Evolutionary conservation across 2,797 vertebrate genomes (phyloP).

Genomic region (Gadopsis marmoratus): DNA sequence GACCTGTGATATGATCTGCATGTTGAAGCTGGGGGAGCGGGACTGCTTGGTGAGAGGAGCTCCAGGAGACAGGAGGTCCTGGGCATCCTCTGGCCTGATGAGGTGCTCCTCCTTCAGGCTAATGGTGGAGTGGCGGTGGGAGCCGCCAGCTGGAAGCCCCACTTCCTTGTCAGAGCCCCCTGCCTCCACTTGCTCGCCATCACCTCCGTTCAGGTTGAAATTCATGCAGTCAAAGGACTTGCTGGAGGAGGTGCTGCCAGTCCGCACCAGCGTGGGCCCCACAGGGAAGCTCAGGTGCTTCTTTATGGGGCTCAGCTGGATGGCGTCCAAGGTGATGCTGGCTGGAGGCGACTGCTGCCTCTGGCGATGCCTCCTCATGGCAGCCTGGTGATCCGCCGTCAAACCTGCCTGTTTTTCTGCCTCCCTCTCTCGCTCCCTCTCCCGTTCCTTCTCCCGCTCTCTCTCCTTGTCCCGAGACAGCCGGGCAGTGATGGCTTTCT

Average conservation of each 20-base stretch:
- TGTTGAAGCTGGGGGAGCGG: constrained; percentile 99
- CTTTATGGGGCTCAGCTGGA: constrained; percentile 93
- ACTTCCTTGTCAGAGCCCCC: constrained; percentile 67
- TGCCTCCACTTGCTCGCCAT: constrained; percentile 53
- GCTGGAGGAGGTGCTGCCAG: constrained; percentile 95
- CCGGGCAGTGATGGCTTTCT: constrained; percentile 82
- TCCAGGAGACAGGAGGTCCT: constrained; percentile 91
- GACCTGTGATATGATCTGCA: constrained; percentile 99
- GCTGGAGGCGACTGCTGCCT: constrained; percentile 81
- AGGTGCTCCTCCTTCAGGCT: constrained; percentile 96
- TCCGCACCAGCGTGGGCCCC: constrained; percentile 89
- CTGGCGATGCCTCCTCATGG: constrained; percentile 80
- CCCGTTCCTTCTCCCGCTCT: constrained; percentile 64
- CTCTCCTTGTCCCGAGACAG: constrained; percentile 82
- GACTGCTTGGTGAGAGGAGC: constrained; percentile 95
- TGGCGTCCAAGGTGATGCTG: constrained; percentile 85
- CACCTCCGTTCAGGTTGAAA: constrained; percentile 84
- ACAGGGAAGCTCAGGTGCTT: constrained; percentile 95
- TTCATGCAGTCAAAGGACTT: constrained; percentile 97
- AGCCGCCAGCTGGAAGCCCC: constrained; percentile 79
- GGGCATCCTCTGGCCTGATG: constrained; percentile 89
- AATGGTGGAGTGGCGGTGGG: constrained; percentile 93
- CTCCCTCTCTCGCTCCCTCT: constrained; percentile 72
- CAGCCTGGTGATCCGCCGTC: constrained; percentile 59
- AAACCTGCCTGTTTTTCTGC: constrained; percentile 83